Evolutionary conservation across 2,113 vertebrate species (phyloP).

Genomic region (Melanocharis versteri): DNA sequence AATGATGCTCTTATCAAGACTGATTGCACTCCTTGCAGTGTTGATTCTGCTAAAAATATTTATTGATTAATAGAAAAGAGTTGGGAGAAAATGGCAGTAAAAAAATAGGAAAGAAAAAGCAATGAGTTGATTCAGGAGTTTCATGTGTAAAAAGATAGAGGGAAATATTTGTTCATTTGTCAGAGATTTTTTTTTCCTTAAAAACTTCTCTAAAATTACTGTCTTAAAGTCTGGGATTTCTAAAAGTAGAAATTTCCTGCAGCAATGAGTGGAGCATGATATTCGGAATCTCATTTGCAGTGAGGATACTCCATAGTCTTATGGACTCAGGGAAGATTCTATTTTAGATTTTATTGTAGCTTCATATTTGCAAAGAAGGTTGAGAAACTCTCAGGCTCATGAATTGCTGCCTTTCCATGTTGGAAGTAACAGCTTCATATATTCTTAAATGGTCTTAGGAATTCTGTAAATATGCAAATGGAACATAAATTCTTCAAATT

Average conservation of each 20-base stretch:
- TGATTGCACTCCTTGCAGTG: neutral
- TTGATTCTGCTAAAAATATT: neutral
- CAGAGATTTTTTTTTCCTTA: neutral
- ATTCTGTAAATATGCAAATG: neutral
- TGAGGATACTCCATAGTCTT: neutral
- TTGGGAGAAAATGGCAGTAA: neutral
- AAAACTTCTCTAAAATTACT: neutral
- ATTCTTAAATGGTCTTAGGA: neutral
- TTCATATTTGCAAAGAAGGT: neutral
- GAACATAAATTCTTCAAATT: neutral
- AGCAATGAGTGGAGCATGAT: neutral
- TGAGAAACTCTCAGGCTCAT: neutral
- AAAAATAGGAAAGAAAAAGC: neutral
- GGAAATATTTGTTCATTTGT: neutral
- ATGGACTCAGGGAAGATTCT: neutral
- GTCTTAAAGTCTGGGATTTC: neutral
- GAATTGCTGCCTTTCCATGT: neutral
- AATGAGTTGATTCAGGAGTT: neutral
- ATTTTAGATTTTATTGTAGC: conserved; percentile 18
- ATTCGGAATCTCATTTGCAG: conserved; percentile 9
- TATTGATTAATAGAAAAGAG: neutral
- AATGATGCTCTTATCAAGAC: neutral
- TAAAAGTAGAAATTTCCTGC: conserved; percentile 4
- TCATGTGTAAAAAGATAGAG: neutral
- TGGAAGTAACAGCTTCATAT: neutral